These are phyloP conservation scores for Diarsia rubi DNA, from an alignment of 2,888 invertebrate species.

Conservation along the genomic window DNA sequence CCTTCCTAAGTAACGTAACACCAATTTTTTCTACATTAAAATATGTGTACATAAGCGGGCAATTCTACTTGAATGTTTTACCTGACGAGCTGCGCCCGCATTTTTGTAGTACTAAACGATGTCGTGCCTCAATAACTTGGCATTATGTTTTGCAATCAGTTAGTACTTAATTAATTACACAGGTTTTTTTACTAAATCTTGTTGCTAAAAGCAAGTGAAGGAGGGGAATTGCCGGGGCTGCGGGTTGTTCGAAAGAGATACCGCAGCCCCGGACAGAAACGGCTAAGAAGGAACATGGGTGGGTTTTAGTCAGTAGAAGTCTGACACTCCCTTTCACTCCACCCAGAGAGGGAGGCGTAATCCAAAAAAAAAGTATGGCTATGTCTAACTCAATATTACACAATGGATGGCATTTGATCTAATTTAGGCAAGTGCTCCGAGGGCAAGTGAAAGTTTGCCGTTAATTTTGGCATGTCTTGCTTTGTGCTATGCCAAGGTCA, in stretches of 20 bases:
- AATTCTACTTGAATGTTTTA: background rate
- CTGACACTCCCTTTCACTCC: no score
- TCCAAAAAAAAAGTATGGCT: background rate
- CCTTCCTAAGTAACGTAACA: background rate
- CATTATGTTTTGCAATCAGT: slow-evolving; percentile 18
- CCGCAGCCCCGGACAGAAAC: no score
- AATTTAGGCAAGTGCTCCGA: background rate
- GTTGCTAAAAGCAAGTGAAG: background rate
- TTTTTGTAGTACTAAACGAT: slow-evolving; percentile 25
- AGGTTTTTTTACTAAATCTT: background rate
- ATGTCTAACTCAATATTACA: background rate
- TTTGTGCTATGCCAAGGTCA: background rate
- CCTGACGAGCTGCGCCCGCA: background rate
- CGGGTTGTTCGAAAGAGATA: no score
- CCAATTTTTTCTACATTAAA: background rate
- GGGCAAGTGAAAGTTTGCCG: background rate
- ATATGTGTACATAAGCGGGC: background rate
- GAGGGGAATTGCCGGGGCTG: no score
- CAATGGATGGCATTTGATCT: background rate
- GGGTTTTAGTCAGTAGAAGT: no score
- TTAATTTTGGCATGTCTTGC: background rate
- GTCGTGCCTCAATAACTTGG: slow-evolving; percentile 22
- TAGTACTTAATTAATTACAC: slow-evolving; percentile 3
- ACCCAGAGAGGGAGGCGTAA: no score
- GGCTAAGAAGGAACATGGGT: no score